Evolutionary conservation across 2,797 vertebrate species (phyloP), one percentile per base, ranked within the genome.

Genomic region (Pangasius mekongensis): DNA sequence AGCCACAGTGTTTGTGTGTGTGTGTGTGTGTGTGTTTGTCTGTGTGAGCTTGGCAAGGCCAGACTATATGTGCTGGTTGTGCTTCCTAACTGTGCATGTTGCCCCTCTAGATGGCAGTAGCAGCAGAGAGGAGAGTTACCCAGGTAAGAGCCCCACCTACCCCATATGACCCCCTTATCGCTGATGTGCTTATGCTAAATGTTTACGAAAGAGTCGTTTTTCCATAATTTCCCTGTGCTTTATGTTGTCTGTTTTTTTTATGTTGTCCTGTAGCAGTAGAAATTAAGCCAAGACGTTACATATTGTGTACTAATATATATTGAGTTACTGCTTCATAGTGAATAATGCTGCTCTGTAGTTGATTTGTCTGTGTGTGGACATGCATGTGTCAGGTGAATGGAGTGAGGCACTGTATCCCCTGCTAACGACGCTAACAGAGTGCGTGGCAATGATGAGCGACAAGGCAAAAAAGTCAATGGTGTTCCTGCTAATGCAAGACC

Each of bases 381-480:
- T 88, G 52, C 87, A 39, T 83, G 54, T 89, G 20, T 49, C 91
- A 98, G 97, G 97, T 11, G 97, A 98, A 92, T 98, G 97, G 97
- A 98, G 97, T 0, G 97, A 98, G 93, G 97, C 97, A 69, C 95
- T 98, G 77, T 98, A 98, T 92, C 97, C 97, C 0, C 93, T 98
- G 93, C 95, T 98, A 94, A 97, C 96, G 60, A 98, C 97, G 0
- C 96, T 98, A 89, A 97, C 96, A 0, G 97, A 98, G 92, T 98
- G 97, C 0, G 97, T 98, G 91, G 96, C 97, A 91, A 97, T 98
- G 97, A 97, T 98, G 97, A 97, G 97, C 2, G 97, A 98, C 94
- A 97, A 97, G 92, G 97, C 97, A 88, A 97, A 97, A 94, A 97
- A 97, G 93, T 97, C 97, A n/a, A 97, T 98, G 97, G 97, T 97